Evolutionary conservation across 2,797 vertebrate species (phyloP).

Genomic region (Nyctalus aviator): DNA sequence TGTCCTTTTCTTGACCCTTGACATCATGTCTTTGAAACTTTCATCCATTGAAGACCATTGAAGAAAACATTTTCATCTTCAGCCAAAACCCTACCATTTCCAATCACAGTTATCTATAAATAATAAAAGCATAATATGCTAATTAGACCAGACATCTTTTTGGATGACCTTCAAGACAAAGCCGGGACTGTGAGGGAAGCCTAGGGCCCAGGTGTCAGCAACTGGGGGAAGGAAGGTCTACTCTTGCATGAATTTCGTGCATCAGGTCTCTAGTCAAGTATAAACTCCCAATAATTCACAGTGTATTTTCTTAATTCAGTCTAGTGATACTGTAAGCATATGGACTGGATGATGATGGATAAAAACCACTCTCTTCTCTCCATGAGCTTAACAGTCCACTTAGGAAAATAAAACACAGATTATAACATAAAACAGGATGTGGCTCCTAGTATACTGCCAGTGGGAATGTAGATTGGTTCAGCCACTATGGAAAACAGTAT

Average conservation of each 20-base stretch:
- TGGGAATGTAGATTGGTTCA: no score
- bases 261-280: not conserved
- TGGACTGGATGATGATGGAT: not conserved
- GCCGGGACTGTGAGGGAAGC: no score
- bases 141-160: no score
- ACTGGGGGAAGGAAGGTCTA: no score
- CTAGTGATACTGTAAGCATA: not conserved
- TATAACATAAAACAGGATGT: not conserved
- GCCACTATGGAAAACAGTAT: no score
- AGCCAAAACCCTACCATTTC: conserved; percentile 22
- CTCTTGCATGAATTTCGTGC: no score
- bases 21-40: not conserved
- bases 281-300: conserved; percentile 40
- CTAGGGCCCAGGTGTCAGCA: no score
- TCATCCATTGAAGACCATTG: not conserved
- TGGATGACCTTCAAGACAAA: no score
- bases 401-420: conserved; percentile 16
- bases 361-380: not conserved
- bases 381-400: not conserved
- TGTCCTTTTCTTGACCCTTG: not conserved
- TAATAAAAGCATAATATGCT: no score
- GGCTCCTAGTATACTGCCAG: no score
- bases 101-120: not conserved
- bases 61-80: conserved; percentile 49
- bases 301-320: not conserved